Evolutionary conservation across 2,888 invertebrate species (phyloP).

Genomic region (Acanthosepion esculentum): DNA sequence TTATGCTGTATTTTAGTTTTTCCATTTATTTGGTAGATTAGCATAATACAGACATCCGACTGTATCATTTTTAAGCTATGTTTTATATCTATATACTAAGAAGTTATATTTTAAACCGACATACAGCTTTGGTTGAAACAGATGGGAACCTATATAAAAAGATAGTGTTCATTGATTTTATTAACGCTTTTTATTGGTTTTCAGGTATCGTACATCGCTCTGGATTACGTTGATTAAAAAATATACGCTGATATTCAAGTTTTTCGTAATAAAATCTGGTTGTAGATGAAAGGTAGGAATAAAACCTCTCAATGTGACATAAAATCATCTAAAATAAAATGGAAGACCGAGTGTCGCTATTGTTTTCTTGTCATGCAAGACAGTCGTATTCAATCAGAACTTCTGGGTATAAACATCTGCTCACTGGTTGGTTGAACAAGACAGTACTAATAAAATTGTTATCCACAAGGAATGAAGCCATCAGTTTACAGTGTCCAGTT

Average conservation of each 20-base stretch:
- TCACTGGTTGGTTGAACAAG: background rate
- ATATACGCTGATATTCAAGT: background rate
- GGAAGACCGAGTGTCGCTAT: background rate
- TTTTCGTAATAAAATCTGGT: background rate
- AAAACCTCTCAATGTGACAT: background rate
- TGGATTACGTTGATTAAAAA: background rate
- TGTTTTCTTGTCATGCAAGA: background rate
- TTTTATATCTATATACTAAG: no score
- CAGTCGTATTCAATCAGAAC: background rate
- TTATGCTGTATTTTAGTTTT: no score
- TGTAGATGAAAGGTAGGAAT: background rate
- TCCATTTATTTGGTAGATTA: no score
- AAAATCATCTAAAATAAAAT: background rate
- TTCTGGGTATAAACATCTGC: background rate
- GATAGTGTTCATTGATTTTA: background rate
- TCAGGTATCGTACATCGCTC: background rate
- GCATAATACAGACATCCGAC: no score
- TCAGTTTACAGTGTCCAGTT: background rate
- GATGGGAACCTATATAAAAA: background rate
- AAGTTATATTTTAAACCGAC: no score
- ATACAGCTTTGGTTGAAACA: no score
- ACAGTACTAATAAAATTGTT: background rate
- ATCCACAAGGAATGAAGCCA: background rate
- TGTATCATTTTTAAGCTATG: no score
- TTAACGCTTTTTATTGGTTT: background rate